Evolutionary conservation across 2,113 vertebrate genomes (phyloP).

Genomic region (Oreotrochilus melanogaster): DNA sequence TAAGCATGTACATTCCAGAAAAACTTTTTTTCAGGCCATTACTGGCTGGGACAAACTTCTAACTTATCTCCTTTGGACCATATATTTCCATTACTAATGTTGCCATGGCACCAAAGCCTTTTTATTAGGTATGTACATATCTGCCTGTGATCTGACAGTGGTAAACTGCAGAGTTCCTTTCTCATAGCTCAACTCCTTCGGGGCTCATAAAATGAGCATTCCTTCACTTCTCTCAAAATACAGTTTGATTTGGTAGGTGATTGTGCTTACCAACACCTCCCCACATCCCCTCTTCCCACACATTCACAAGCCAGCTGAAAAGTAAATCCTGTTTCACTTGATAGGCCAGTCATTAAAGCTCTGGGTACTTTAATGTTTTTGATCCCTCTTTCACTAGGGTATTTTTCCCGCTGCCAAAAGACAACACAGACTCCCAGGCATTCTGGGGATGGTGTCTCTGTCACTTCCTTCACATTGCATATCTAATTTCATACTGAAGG

Average conservation of each 20-base stretch:
- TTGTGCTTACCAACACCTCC: not conserved
- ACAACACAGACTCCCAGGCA: not conserved
- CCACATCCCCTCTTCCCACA: not conserved
- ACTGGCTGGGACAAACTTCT: not conserved
- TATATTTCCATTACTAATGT: not conserved
- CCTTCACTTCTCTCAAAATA: slow-evolving; percentile 22
- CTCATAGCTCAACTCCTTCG: slow-evolving; percentile 24
- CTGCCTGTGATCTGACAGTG: slow-evolving; percentile 15
- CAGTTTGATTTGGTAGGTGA: slow-evolving; percentile 18
- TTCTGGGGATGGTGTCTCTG: not conserved
- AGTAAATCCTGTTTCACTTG: not conserved
- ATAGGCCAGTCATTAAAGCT: not conserved
- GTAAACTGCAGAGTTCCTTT: not conserved
- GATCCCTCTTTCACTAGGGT: not conserved
- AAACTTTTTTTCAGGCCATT: not conserved
- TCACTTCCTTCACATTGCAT: not conserved
- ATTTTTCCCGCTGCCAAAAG: not conserved
- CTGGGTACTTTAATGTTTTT: not conserved
- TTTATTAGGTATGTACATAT: not conserved
- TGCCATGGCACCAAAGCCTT: not conserved
- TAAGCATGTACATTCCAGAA: not conserved
- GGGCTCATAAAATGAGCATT: slow-evolving; percentile 35
- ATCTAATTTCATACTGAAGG: not conserved
- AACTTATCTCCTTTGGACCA: not conserved
- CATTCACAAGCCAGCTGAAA: not conserved